Conservation (phyloP, 2,113 vertebrate species). For the Entosphenus tridentatus region DNA sequence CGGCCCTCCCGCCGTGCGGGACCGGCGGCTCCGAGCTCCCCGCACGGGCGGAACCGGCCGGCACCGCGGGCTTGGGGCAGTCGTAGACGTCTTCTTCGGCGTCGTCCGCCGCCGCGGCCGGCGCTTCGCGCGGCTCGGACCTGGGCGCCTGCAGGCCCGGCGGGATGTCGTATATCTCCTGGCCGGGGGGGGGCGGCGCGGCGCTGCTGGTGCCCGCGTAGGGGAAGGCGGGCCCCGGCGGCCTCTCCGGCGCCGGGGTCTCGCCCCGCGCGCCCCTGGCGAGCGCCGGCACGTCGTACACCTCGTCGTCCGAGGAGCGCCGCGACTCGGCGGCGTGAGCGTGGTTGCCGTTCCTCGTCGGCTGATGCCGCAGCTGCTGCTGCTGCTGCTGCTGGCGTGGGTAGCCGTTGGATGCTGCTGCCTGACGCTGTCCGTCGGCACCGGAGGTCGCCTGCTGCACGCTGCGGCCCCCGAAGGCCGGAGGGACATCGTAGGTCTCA, state of each 20-base stretch:
- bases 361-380: no score
- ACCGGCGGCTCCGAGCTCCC: no score
- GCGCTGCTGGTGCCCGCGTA: background rate
- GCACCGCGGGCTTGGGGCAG: no score
- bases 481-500: conserved; percentile 21
- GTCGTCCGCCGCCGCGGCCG: conserved; percentile 7
- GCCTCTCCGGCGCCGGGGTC: no score
- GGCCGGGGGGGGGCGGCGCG: background rate
- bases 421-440: background rate
- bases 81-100: conserved; percentile 16
- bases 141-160: conserved; percentile 8
- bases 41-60: no score
- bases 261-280: conserved; percentile 11
- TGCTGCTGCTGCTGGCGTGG: no score
- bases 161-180: background rate
- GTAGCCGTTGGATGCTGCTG: conserved; percentile 7
- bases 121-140: background rate
- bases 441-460: background rate
- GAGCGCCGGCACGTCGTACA: conserved; percentile 33
- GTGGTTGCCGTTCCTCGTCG: no score
- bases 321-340: no score
- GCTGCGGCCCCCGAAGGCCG: conserved; percentile 11
- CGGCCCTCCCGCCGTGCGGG: no score
- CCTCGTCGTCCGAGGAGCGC: conserved; percentile 18
- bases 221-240: conserved; percentile 12